Base-by-base conservation (phyloP, 2,888 invertebrate genomes). In the Spisula solida region DNA sequence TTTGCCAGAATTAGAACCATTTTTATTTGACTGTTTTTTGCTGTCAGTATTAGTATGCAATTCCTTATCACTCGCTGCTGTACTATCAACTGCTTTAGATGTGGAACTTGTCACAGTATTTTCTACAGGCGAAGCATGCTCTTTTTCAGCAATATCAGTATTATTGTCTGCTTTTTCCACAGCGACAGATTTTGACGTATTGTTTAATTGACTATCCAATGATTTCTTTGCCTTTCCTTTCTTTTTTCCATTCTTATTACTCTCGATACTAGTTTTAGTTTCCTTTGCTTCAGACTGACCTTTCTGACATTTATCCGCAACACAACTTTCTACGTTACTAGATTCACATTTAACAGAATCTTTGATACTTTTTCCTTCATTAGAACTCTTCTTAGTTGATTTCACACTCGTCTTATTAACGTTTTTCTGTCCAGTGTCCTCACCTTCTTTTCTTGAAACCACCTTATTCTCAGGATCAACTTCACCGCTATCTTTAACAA, bases 201-300 rank as follows among this genome's bases (percentile, higher is more conserved):
- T 41, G 51, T 75, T 51, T 25, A 79, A 41, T n/a, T 81, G 10
- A 60, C 29, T 16, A 34, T 81, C 81, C 20, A 48, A 60, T 48
- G 86, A 47, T 47, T 81, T 86, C 31, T 48, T 85, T 12, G 41
- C 51, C n/a, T 81, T 86, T n/a, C 81, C 60, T n/a, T 86, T 86
- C 70, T 51, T 81, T 81, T 81, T 81, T 51, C 81, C 80, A n/a
- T 66, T 86, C 51, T 70, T 81, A 29, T 41, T 66, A 12, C 14
- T 31, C 41, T 66, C 60, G 25, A 48, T 10, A 47, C 29, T 41
- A 12, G 75, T 41, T 55, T 86, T 78, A 29, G 29, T 47, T 16
- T 75, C 51, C 14, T 20, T 18, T 29, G n/a, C 31, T 48, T 70
- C 31, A 47, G 18, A 29, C 25, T 79, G 79, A 80, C 16, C 20